A percentile compares a stretch with the other conserved stretches of the same genome.
Evolutionary conservation across 2,888 invertebrate genomes (phyloP).

Genomic region (Pachycephus smyrnensis): DNA sequence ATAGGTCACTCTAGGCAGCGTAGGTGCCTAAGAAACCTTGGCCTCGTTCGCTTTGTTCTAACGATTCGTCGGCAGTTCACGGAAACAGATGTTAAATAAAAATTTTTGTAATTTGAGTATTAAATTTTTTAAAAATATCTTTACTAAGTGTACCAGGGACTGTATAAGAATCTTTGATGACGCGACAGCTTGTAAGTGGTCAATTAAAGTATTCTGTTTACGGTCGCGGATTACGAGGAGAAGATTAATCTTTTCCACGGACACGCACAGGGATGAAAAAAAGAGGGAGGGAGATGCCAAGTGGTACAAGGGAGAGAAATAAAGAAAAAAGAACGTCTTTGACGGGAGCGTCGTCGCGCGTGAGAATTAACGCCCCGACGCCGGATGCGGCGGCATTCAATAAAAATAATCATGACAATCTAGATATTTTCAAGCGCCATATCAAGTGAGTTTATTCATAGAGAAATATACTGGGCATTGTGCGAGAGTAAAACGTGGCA

Average conservation of each 20-base stretch:
- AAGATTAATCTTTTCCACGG: not conserved
- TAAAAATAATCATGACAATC: conserved; percentile 15
- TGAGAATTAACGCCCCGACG: conserved; percentile 6
- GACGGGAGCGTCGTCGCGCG: not conserved
- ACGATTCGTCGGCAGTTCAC: not conserved
- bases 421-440: conserved; percentile 14
- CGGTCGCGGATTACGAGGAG: not conserved
- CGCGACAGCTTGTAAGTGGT: not conserved
- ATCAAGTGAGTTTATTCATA: conserved; percentile 23
- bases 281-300: not conserved
- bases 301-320: not conserved
- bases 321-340: not conserved
- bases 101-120: not conserved
- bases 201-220: not conserved
- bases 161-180: not conserved
- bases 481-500: conserved; percentile 34
- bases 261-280: not conserved
- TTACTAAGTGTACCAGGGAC: not conserved
- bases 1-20: not conserved
- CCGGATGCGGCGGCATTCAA: conserved; percentile 16
- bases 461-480: conserved; percentile 12
- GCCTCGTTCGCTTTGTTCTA: not conserved
- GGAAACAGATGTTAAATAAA: not conserved
- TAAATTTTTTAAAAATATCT: not conserved
- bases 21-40: not conserved